A percentile compares a stretch with the other conserved stretches of the same genome.
Conservation (phyloP, 2,113 vertebrate species). For the Abramis brama region DNA sequence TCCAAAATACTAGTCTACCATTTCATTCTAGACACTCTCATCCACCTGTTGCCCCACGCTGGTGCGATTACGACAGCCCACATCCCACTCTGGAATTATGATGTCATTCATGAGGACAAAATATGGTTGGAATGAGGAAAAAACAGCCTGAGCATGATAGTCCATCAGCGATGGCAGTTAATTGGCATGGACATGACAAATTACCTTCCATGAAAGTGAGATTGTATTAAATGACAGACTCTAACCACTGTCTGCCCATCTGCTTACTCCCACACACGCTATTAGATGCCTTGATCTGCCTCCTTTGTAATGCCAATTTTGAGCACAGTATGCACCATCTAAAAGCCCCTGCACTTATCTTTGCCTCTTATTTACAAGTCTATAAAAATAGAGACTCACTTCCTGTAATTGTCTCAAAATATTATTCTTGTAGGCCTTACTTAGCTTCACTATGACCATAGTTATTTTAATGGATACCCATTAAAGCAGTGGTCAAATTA, state of each 20-base stretch:
- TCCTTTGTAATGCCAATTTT: slow-evolving; percentile 65
- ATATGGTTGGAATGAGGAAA: slow-evolving; percentile 67
- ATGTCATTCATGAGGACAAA: slow-evolving; percentile 58
- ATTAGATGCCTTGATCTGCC: slow-evolving; percentile 75
- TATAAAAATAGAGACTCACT: not conserved
- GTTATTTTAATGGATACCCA: slow-evolving; percentile 8
- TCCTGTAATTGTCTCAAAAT: not conserved
- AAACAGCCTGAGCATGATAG: slow-evolving; percentile 61
- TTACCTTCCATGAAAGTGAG: slow-evolving; percentile 70
- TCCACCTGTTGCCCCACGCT: not conserved
- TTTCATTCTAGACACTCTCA: not conserved
- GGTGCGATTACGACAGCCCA: not conserved
- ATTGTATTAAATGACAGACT: slow-evolving; percentile 68
- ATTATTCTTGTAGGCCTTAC: not conserved
- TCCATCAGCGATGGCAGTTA: slow-evolving; percentile 73
- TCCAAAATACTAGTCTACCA: not conserved
- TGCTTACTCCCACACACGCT: slow-evolving; percentile 64
- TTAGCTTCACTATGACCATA: not conserved
- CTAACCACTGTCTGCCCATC: slow-evolving; percentile 65
- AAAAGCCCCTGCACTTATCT: slow-evolving; percentile 9
- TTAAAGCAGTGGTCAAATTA: not conserved
- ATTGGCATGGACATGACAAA: slow-evolving; percentile 75
- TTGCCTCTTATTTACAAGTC: slow-evolving; percentile 2
- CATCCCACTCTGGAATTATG: slow-evolving; percentile 1
- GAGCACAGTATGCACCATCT: not conserved